Evolutionary conservation across 2,888 invertebrate genomes (phyloP), one percentile per base, ranked within the genome.

Genomic region (Ellobium chinense): DNA sequence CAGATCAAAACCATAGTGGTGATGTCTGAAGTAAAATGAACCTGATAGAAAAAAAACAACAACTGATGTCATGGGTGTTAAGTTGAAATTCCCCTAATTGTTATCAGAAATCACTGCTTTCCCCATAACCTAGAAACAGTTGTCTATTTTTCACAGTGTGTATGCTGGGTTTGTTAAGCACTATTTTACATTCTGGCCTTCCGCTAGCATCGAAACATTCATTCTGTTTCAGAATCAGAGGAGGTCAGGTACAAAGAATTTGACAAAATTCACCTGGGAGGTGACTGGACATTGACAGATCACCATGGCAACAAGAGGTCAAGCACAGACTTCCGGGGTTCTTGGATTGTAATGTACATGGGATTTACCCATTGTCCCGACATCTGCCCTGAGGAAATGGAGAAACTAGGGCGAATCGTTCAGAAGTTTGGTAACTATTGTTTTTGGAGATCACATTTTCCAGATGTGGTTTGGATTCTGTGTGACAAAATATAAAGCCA

Each of bases 351-450:
- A 37, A 96, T 99, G 88, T 99, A 99, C 93, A 99, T 99, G 94
- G 99, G 99, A 27, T 99, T 99, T 92, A 99, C 99, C 0, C 98
- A 99, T 92, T 99, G 99, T 91, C 99, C 99, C 0, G 99, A 99
- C 92, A 96, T 99, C 86, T 99, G 99, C 93, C 99, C 99, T 0
- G 99, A 99, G 93, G 99, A 99, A 94, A 94, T 99, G 84, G 99
- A 99, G 92, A 99, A 99, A 93, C 95, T 99, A 95, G 95, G 96
- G 2, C 94, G 94, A 86, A 97, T 97, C 65, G 95, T 97, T 0
- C 94, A 97, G 85, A 84, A 81, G 18, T 82, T 93, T 60, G 91
- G 92, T 78, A 37, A n/a, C 70, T 62, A n/a, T n/a, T n/a, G n/a
- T n/a, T n/a, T n/a, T n/a, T n/a, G n/a, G n/a, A n/a, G n/a, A n/a